These are phyloP conservation scores for Watsonalla cultraria DNA, from an alignment of 2,888 invertebrate genomes.

Conservation along the genomic window DNA sequence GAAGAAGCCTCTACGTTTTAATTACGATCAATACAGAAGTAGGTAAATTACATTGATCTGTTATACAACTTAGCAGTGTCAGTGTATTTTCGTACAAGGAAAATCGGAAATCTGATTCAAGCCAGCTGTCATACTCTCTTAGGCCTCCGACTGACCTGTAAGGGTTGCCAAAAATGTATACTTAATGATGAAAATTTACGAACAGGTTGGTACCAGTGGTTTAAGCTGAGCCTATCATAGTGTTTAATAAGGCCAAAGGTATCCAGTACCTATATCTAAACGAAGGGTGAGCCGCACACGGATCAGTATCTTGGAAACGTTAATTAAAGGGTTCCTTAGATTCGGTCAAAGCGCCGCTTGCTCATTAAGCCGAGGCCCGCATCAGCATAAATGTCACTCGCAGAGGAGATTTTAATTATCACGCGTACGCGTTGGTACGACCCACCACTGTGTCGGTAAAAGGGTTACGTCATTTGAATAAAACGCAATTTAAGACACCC, in stretches of 20 bases:
- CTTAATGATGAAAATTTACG: no score
- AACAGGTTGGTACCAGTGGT: background rate
- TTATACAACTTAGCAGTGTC: no score
- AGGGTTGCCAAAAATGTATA: no score
- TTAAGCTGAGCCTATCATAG: no score
- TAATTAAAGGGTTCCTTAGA: constrained; percentile 42
- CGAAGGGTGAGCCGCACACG: constrained; percentile 8
- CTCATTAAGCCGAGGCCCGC: constrained; percentile 57
- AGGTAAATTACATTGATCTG: no score
- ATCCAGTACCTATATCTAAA: background rate
- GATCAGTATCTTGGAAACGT: constrained; percentile 40
- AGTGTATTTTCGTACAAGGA: no score
- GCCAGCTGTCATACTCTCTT: no score
- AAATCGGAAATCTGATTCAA: no score
- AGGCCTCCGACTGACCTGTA: no score
- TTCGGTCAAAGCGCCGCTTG: constrained; percentile 50
- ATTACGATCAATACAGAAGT: no score
- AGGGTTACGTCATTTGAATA: constrained; percentile 42
- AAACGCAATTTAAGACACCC: constrained; percentile 23
- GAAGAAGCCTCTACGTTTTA: no score
- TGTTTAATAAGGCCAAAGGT: background rate
- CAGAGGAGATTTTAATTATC: constrained; percentile 68
- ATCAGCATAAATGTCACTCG: constrained; percentile 72
- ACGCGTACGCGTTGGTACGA: constrained; percentile 27
- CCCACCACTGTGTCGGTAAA: constrained; percentile 53